A percentile compares a stretch with the other conserved stretches of the same genome.
These are phyloP conservation scores for Urophycis tenuis DNA, from an alignment of 2,797 vertebrate genomes.

Conservation along the genomic window DNA sequence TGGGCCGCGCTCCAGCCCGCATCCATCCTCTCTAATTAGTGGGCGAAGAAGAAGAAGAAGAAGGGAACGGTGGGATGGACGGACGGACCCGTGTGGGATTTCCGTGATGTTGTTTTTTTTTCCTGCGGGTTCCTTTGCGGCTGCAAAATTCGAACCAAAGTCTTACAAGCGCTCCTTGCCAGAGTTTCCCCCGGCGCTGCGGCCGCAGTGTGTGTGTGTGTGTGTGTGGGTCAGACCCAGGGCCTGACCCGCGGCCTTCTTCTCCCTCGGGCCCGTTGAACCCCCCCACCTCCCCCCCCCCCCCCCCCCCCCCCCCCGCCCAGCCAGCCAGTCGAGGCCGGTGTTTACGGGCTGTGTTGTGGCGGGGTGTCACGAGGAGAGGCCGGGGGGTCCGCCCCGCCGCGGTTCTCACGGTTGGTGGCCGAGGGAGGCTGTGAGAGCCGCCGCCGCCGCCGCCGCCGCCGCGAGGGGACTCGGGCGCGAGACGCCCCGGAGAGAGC, in stretches of 20 bases:
- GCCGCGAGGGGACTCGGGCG: no score
- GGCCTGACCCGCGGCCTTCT: background rate
- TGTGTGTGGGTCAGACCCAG: background rate
- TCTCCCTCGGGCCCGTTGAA: background rate
- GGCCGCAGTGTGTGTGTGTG: no score
- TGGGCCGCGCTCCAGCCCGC: background rate
- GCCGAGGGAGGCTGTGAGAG: slow-evolving; percentile 32
- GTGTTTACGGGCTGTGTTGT: slow-evolving; percentile 30
- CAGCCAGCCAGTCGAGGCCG: background rate
- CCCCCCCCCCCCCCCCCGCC: no score
- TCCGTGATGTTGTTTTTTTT: background rate
- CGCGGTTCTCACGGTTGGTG: slow-evolving; percentile 45
- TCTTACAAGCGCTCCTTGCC: background rate
- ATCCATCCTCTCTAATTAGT: background rate
- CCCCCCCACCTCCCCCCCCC: no score
- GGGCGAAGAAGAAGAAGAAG: no score
- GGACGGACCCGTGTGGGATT: background rate
- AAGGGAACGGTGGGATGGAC: background rate
- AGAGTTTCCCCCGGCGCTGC: background rate
- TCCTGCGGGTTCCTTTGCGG: background rate
- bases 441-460: background rate
- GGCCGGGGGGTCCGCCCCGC: slow-evolving; percentile 55
- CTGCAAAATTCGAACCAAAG: background rate
- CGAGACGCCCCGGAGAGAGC: slow-evolving; percentile 17
- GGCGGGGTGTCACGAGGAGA: slow-evolving; percentile 29